These are phyloP conservation scores for Macrosteles quadrilineatus DNA, from an alignment of 1,140 invertebrate genomes.

Conservation along the genomic window DNA sequence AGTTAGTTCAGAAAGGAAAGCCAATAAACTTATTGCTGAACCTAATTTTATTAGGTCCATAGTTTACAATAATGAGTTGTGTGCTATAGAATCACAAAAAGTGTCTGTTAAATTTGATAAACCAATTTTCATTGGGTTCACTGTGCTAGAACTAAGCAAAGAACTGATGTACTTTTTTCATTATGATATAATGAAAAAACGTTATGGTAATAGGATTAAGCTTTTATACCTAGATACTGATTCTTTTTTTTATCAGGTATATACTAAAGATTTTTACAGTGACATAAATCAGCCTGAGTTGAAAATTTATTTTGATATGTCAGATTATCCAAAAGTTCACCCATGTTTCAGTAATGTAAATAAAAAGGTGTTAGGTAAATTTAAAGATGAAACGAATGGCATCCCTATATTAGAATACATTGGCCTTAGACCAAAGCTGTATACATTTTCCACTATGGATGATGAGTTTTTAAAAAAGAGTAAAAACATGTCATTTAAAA, in stretches of 20 bases:
- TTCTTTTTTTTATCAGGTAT: slow-evolving; percentile 47
- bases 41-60: slow-evolving; percentile 31
- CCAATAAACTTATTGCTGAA: slow-evolving; percentile 37
- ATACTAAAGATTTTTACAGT: slow-evolving; percentile 35
- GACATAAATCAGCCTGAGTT: slow-evolving; percentile 30
- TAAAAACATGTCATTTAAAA: slow-evolving; percentile 32
- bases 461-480: slow-evolving; percentile 29
- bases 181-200: slow-evolving; percentile 31
- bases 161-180: slow-evolving; percentile 37
- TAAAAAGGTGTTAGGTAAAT: slow-evolving; percentile 54
- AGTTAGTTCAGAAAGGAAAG: slow-evolving; percentile 40
- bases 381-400: slow-evolving; percentile 55
- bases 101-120: slow-evolving; percentile 26
- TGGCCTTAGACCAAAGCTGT: slow-evolving; percentile 52
- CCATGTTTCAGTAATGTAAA: slow-evolving; percentile 28
- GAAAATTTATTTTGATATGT: slow-evolving; percentile 36
- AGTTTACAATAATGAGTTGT: slow-evolving; percentile 36
- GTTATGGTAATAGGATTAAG: slow-evolving; percentile 33
- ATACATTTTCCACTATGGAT: slow-evolving; percentile 42
- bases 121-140: slow-evolving; percentile 32
- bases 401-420: slow-evolving; percentile 49
- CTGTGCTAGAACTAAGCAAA: slow-evolving; percentile 36
- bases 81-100: slow-evolving; percentile 27
- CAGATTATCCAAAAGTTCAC: slow-evolving; percentile 38
- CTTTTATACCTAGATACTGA: slow-evolving; percentile 51